These are phyloP conservation scores for Apamea monoglypha DNA, from an alignment of 2,888 invertebrate genomes.

Conservation along the genomic window DNA sequence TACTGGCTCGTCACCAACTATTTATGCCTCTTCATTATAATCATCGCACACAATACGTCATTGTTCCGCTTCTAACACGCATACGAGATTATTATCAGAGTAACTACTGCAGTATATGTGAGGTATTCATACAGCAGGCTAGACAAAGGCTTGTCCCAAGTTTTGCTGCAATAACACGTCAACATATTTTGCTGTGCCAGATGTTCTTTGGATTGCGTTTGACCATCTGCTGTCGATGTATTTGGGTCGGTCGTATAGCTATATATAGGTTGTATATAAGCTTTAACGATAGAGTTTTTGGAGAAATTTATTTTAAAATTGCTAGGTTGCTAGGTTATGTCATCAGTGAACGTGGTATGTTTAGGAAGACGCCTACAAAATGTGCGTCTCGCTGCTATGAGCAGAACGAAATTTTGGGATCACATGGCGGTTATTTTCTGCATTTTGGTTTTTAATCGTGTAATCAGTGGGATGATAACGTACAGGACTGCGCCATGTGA, in stretches of 20 bases:
- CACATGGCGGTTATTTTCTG: background rate
- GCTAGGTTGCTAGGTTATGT: background rate
- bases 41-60: slow-evolving; percentile 42
- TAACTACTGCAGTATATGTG: background rate
- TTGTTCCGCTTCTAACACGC: slow-evolving; percentile 30
- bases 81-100: slow-evolving; percentile 25
- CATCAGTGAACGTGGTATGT: background rate
- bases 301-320: background rate
- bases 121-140: too few species aligned
- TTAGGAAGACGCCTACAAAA: background rate
- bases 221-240: background rate
- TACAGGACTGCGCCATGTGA: background rate
- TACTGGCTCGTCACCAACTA: slow-evolving; percentile 41
- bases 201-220: background rate
- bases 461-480: background rate
- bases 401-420: background rate
- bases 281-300: background rate
- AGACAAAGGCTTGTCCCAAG: background rate
- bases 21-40: slow-evolving; percentile 44
- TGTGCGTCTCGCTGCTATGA: background rate
- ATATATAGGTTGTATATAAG: background rate
- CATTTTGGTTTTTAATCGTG: background rate
- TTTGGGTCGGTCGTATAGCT: background rate
- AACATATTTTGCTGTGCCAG: background rate
- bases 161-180: background rate